Base-by-base conservation (phyloP, 2,113 vertebrate genomes). In the Pagrus major region DNA sequence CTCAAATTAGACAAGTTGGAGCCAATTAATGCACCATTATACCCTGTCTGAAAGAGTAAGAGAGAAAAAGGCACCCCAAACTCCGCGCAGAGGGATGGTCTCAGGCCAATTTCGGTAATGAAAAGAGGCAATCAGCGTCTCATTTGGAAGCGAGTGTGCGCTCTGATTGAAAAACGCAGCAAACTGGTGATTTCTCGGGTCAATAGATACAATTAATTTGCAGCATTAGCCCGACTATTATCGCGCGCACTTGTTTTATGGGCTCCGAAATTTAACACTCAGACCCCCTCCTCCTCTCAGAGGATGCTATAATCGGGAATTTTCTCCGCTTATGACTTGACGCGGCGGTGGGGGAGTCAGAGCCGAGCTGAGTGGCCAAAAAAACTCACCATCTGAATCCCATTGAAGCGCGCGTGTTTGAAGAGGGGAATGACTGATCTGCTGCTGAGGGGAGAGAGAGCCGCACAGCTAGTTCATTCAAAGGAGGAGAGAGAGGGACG, bases 121-220 rank as follows among this genome's bases (percentile, higher is more conserved):
- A 87, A 84, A 84, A 69, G 82, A 88, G 59, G 51, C 83, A 86
- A 87, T 89, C 86, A 82, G 41, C 61, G 69, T 33, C 59, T 82
- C 68, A 87, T 90, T 84, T 78, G 74, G 67, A 72, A 12, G 31
- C 1, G 14, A 67, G 68, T 54, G 80, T 73, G 80, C 58, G 8
- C 74, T 61, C 68, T 76, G 80, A 89, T 77, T 75, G 83, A 74
- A 86, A n/a, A 82, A 70, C 31, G 55, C 71, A 35, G 54, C 39
- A 78, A 78, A 78, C 69, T 41, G 73, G 27, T 52, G 1, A 79
- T 89, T 83, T 74, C 78, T 84, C 80, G 63, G 85, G 78, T 88
- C 88, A 83, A 86, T 87, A 79, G 73, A 87, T 51, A 8, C 76
- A 87, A 84, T 91, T 87, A 79, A 88, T 88, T 83, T 84, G 64